Percentiles rank a stretch among this genome's conserved stretches.
Conservation (phyloP, 1,140 invertebrate genomes). For the Coptotermes formosanus region DNA sequence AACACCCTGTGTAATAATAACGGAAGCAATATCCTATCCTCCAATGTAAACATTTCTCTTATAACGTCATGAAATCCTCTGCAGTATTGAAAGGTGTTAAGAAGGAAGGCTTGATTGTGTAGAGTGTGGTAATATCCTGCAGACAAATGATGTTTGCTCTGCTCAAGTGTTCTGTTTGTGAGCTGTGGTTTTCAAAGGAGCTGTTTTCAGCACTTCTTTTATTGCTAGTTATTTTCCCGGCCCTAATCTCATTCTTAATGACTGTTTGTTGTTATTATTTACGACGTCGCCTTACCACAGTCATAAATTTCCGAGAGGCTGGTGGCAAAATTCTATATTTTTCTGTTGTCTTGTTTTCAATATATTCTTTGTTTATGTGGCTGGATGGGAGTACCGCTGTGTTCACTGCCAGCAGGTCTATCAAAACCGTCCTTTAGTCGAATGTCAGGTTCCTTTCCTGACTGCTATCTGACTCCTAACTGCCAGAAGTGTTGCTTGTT, state of each 20-base stretch:
- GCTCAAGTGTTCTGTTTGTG: not conserved
- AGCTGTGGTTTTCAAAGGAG: not conserved
- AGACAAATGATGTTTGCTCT: not conserved
- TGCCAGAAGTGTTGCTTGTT: too few relatives aligned
- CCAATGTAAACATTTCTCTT: not conserved
- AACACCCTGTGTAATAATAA: not conserved
- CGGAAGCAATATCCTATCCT: not conserved
- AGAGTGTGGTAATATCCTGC: not conserved
- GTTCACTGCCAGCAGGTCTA: too few relatives aligned
- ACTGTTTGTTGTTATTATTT: not conserved
- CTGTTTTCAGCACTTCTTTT: not conserved
- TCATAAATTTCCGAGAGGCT: too few relatives aligned
- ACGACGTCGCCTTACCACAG: too few relatives aligned
- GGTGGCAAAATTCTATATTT: too few relatives aligned
- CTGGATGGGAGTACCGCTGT: too few relatives aligned
- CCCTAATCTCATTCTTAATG: not conserved
- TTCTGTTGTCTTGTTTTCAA: too few relatives aligned
- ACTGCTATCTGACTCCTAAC: too few relatives aligned
- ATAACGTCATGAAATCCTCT: not conserved
- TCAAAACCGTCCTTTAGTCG: too few relatives aligned
- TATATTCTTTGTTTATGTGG: too few relatives aligned
- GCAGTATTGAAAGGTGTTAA: not conserved
- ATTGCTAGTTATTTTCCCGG: not conserved
- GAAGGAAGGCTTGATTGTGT: not conserved
- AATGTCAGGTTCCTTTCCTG: too few relatives aligned